phyloP scores from a whole-genome alignment of 2,797 vertebrate genomes.

The Masticophis lateralis region DNA sequence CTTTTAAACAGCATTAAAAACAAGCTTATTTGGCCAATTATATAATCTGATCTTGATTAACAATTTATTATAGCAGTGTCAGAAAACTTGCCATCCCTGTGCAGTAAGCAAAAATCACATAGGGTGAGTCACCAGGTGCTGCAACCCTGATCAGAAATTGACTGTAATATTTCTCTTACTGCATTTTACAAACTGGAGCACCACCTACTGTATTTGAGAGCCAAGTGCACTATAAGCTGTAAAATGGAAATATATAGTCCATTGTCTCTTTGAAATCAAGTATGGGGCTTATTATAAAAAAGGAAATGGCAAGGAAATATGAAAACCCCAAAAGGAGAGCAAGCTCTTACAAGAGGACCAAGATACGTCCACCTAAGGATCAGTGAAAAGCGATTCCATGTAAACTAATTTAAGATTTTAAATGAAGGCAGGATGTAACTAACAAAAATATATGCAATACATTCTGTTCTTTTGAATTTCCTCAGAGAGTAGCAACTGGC shows the following conservation, averaged over 20 bases:
- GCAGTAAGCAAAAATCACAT: conserved; percentile 15
- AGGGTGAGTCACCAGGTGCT: rapidly evolving
- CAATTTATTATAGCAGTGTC: background rate
- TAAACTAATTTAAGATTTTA: background rate
- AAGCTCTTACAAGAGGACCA: background rate
- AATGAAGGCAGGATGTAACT: background rate
- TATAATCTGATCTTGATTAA: background rate
- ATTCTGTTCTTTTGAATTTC: background rate
- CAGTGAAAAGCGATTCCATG: background rate
- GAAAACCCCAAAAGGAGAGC: background rate
- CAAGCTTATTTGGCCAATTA: background rate
- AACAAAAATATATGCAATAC: background rate
- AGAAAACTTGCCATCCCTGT: background rate
- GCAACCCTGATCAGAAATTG: background rate
- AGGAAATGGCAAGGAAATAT: background rate
- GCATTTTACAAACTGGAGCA: background rate
- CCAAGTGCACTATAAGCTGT: background rate
- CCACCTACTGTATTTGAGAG: background rate
- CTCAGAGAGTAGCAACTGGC: background rate
- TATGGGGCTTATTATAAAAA: background rate
- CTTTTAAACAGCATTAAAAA: background rate
- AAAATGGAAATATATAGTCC: background rate
- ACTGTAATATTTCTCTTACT: background rate
- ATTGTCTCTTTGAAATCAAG: background rate
- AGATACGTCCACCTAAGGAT: background rate